Base-by-base conservation (phyloP, 2,113 vertebrate species). In the Xiphorhynchus elegans region DNA sequence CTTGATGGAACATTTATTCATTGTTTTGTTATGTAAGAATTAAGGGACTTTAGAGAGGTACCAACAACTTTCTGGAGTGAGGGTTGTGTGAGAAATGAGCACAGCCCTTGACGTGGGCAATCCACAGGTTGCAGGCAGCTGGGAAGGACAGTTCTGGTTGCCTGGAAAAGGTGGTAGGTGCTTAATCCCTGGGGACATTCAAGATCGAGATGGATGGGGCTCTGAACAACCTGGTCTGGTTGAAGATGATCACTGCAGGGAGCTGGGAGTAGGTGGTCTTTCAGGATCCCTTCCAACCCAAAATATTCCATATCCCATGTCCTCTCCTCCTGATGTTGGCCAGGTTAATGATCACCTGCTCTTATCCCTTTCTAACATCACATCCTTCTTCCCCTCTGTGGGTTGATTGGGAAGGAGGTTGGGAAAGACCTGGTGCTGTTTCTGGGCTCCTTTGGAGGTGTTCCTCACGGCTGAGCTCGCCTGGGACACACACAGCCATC, bases 401-500 rank as follows among this genome's bases (percentile, higher is more conserved):
- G 2, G 1, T 18, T 70, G 39, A 7, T 6, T 13, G 6, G 29
- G 67, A 17, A 80, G 31, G 52, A 82, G 7, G 10, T 5, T 39
- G 11, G 13, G 8, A 31, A 62, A 28, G 24, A 17, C 46, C 35
- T 7, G 0, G 2, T 49, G 50, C 40, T 58, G 7, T 35, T 88
- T 33, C 33, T 47, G 44, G 14, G 44, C 53, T 79, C 68, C 10
- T 39, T 56, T 33, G 42, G 37, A 56, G 18, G 2, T 66, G 31
- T 31, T 83, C 20, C 67, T 79, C 3, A 0, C 29, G 58, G 52
- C 74, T 24, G 35, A 68, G 44, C 70, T 18, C 19, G 46, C 46
- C 11, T 50, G 49, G 49, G 21, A 3, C 3, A 12, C 4, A 20
- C 0, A 2, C 12, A 31, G 4, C 46, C 15, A 1, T 29, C 44